Evolutionary conservation across 2,797 vertebrate genomes (phyloP), one percentile per base, ranked within the genome.

Genomic region (Enteromius trimaculatus): DNA sequence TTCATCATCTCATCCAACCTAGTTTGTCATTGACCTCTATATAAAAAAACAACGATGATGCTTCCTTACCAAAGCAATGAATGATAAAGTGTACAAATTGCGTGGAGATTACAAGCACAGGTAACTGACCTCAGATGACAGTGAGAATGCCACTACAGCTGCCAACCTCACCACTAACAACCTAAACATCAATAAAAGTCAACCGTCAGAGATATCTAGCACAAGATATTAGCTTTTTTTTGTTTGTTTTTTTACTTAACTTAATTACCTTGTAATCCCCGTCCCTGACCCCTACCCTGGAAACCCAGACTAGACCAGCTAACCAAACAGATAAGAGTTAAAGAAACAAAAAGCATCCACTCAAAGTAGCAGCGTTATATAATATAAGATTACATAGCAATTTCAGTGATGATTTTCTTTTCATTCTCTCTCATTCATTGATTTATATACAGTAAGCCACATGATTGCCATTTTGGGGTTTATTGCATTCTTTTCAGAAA

Each of bases 261-360:
- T 55, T 55, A 55, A 70, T 83, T 77, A 70, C 23, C 14, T 37
- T 70, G 81, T 83, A 83, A 77, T 83, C 74, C 75, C 19, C 6
- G 21, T 53, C 37, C 26, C 13, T 83, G 81, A 77, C 65, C 65
- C 34, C 14, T 70, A 77, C 37, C 75, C 65, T 77, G 14, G 62
- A 77, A 77, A 83, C 81, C 81, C 75, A 77, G 65, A 78, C 81
- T 53, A 58, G 74, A 60, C 64, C 49, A 53, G 49, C 74, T 77
- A 60, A 70, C 74, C 75, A 70, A 69, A 77, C 71, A 70, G 81
- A 83, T 83, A 77, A 70, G 4, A 8, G 23, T 51, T 69, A 16
- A 39, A 62, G 58, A 77, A 47, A 55, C 21, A 51, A 7, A 82
- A 82, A 44, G 26, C 14, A 23, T 58, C 64, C 4, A 55, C 44